Base-by-base conservation (phyloP, 53 echinoderm and acorn worm species). In the Mesocentrotus franciscanus region DNA sequence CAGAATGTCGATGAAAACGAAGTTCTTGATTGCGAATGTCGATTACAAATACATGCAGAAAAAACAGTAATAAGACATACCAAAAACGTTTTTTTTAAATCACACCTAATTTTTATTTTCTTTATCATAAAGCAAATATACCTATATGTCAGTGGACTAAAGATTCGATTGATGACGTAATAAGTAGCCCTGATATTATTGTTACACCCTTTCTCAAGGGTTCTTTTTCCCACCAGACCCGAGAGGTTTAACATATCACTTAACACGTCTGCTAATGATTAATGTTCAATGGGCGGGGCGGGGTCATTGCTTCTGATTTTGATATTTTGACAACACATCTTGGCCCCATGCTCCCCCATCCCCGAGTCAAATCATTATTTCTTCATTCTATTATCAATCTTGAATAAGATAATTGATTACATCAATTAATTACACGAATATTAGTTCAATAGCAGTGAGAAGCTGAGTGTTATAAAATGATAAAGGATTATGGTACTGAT, bases 181-280 rank as follows among this genome's bases (percentile, higher is more conserved):
- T 76, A 76, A 76, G 76, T 76, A 9, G 76, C 76, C 33, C 30
- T 76, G 76, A 33, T 76, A 33, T 76, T 76, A 15, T 76, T 76
- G 76, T 33, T 76, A 76, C 76, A 15, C 76, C 76, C 76, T 76
- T 76, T 76, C 76, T 33, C 76, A 76, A 33, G 76, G 33, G 76
- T 32, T 76, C 76, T 27, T 76, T 76, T 10, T 30, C 76, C 76
- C 33, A 33, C 76, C 76, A 24, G 24, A 0, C 24, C 68, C 68
- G 29, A 76, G 76, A 76, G 13, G 76, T 12, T 27, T 29, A 30
- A 30, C 30, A 76, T 30, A 76, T 76, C 76, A 76, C 33, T 76
- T 76, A 30, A 76, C 76, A 76, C 76, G 13, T 76, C 76, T 76
- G 68, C 24, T 12, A 76, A 33, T 76, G 76, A 76, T 5, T 10